Evolutionary conservation across 2,888 invertebrate genomes (phyloP).

Genomic region (Drosophila limbata): DNA sequence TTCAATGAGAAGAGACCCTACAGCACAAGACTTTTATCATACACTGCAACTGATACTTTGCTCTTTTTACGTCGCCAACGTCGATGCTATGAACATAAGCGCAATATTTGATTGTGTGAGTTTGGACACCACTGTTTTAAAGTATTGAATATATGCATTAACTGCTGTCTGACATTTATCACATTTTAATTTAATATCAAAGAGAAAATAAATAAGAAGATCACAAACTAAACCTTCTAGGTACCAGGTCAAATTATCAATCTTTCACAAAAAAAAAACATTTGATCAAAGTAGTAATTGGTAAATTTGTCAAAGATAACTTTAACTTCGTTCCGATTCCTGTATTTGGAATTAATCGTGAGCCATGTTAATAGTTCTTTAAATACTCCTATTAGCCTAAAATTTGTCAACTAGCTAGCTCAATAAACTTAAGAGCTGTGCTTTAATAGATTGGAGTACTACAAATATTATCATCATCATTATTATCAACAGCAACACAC

Average conservation of each 20-base stretch:
- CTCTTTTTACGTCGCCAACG: no score
- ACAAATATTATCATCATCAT: conserved; percentile 58
- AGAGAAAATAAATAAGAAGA: neutral
- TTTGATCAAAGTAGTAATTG: neutral
- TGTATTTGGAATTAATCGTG: neutral
- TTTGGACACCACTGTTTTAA: no score
- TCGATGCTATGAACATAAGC: no score
- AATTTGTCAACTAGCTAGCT: neutral
- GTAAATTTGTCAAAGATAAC: neutral
- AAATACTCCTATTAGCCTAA: no score
- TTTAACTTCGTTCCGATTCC: neutral
- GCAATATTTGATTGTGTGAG: no score
- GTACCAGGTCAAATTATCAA: neutral
- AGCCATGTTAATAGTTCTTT: neutral
- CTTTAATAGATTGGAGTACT: conserved; percentile 19
- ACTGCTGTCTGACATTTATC: neutral
- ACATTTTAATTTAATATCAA: neutral
- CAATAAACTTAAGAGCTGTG: conserved; percentile 10
- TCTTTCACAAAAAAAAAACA: neutral
- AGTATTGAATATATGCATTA: neutral
- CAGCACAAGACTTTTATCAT: no score
- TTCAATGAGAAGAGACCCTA: no score
- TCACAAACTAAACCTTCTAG: no score
- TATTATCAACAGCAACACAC: conserved; percentile 51
- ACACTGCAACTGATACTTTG: no score